These are phyloP conservation scores for Oreochromis spilurus DNA, from an alignment of 2,113 vertebrate species.

Conservation along the genomic window DNA sequence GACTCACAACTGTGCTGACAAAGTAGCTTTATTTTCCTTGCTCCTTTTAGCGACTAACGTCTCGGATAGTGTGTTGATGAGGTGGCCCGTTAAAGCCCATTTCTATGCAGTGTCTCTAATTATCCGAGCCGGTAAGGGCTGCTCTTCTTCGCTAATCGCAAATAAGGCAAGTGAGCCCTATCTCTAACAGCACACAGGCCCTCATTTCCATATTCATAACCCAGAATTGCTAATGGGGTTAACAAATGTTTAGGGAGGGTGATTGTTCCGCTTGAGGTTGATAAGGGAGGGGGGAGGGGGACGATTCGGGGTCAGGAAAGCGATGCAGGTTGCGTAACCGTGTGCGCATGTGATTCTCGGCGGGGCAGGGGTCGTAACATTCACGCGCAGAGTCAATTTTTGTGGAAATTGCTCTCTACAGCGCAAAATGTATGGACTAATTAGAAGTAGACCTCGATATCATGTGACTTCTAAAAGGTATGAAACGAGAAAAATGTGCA, in stretches of 20 bases:
- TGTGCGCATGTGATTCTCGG: neutral
- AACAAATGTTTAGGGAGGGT: conserved; percentile 80
- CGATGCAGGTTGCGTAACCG: neutral
- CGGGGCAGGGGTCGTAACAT: neutral
- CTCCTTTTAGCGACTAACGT: conserved; percentile 68
- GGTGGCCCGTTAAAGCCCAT: conserved; percentile 78
- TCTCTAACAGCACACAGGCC: conserved; percentile 76
- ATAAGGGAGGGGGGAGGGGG: conserved; percentile 7
- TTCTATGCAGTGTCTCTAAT: conserved; percentile 84
- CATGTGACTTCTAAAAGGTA: neutral
- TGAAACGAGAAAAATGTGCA: neutral
- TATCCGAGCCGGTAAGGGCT: conserved; percentile 79
- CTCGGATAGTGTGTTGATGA: conserved; percentile 65
- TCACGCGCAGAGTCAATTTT: neutral
- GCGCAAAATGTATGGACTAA: neutral
- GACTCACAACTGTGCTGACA: conserved; percentile 68
- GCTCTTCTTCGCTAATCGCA: conserved; percentile 82
- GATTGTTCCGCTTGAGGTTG: conserved; percentile 42
- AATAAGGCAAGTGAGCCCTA: conserved; percentile 82
- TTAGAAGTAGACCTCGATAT: neutral
- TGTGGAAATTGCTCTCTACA: neutral
- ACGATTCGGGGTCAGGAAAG: conserved; percentile 10
- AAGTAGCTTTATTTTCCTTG: conserved; percentile 71
- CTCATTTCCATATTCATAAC: conserved; percentile 89
- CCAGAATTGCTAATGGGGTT: conserved; percentile 84